Evolutionary conservation across 37 sponge, comb jelly and placozoan genomes (phyloP), one percentile per base, ranked within the genome.

Genomic region (Amphimedon queenslandica): DNA sequence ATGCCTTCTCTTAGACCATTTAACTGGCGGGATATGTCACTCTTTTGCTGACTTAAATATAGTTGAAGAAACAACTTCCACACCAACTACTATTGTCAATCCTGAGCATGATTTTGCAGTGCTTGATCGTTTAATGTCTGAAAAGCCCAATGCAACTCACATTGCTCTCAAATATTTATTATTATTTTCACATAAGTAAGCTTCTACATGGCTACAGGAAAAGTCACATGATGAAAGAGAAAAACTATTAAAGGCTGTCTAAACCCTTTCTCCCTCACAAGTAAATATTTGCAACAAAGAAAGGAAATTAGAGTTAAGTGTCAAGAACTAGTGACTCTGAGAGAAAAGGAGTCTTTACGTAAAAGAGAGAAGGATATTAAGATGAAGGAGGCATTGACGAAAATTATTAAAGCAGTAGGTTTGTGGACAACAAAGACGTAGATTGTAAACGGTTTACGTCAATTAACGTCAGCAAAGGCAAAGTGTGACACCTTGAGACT

Each of bases 81-180:
- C 68, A 3, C 79, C 79, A 6, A 78, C 58, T 32, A 78, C 79
- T 42, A 78, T 69, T 78, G 79, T 78, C 6, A 37, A 37, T 24
- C 79, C 79, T 39, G 79, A 78, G 30, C 25, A 70, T 3, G 70
- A 78, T 37, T 78, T 78, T 40, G 79, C 79, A 1, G 34, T 78
- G 16, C 64, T 78, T 27, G 79, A 78, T 37, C 36, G 71, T 2
- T 28, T 78, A 25, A 3, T 78, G 27, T 29, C 58, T 18, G 79
- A 78, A 69, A 78, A 78, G 47, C 79, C 79, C 55, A 78, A 78
- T 78, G 79, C 79, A 69, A 78, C 64, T 32, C 70, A 66, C 33
- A 78, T 65, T 78, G 79, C 79, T 31, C 64, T 78, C 10, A 70
- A 78, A 32, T 78, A 69, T n/a, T 21, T 78, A 37, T 36, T 78